A percentile compares a stretch with the other conserved stretches of the same genome.
These are phyloP conservation scores for Atherinosoma microstoma DNA, from an alignment of 2,797 vertebrate genomes.

Conservation along the genomic window DNA sequence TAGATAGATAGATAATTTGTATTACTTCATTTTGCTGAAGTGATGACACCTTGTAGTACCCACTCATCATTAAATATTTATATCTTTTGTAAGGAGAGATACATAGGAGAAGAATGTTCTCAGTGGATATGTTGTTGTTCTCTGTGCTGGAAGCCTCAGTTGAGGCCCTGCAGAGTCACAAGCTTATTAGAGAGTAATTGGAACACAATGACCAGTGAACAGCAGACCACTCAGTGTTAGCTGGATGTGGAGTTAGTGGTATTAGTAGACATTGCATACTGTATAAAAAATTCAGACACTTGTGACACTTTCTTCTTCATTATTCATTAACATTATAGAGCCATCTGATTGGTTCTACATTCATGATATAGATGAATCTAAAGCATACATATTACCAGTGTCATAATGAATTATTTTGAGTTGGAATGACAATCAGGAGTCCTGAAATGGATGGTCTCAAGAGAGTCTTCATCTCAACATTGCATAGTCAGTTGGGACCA, in stretches of 20 bases:
- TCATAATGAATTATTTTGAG: not conserved
- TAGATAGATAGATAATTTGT: not conserved
- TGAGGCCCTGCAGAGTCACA: conserved; percentile 57
- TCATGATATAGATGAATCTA: not conserved
- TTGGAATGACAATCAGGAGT: not conserved
- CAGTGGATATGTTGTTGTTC: conserved; percentile 44
- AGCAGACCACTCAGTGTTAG: conserved; percentile 47
- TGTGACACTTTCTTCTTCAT: not conserved
- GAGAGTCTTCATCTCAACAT: not conserved
- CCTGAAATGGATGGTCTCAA: not conserved
- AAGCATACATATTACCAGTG: not conserved
- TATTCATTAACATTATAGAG: not conserved
- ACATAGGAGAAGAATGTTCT: conserved; percentile 10
- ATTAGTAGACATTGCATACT: conserved; percentile 18
- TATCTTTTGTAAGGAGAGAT: not conserved
- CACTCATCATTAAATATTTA: not conserved
- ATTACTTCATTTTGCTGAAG: not conserved
- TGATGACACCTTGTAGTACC: not conserved
- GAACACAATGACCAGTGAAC: conserved; percentile 60
- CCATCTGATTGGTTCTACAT: not conserved
- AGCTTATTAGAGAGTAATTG: conserved; percentile 61
- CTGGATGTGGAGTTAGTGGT: conserved; percentile 25
- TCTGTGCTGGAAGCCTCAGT: conserved; percentile 24
- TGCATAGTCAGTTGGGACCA: not conserved
- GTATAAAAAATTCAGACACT: not conserved